Percentiles rank a stretch among this genome's conserved stretches.
These are phyloP conservation scores for Drosophila jambulina DNA, from an alignment of 1,140 invertebrate species.

Conservation along the genomic window DNA sequence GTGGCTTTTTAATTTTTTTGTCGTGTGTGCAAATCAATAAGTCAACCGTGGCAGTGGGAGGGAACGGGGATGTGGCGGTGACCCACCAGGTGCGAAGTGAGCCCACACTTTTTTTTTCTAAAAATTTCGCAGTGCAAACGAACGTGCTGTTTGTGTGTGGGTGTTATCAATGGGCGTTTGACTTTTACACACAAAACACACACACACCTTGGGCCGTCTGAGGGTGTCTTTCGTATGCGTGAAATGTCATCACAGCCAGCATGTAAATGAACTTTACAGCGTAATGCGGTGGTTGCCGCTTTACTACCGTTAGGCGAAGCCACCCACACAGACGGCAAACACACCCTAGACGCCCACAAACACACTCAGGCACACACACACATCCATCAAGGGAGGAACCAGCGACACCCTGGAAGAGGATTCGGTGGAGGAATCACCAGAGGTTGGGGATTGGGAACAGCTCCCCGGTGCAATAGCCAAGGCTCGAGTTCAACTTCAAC, in stretches of 20 bases:
- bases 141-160: conserved; percentile 23
- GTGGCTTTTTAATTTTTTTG: conserved; percentile 61
- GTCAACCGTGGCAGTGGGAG: conserved; percentile 51
- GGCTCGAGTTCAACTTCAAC: conserved; percentile 32
- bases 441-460: conserved; percentile 21
- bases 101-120: conserved; percentile 64
- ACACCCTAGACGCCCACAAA: conserved; percentile 24
- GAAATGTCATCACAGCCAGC: conserved; percentile 77
- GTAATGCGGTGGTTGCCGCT: conserved; percentile 61
- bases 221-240: conserved; percentile 57
- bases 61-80: conserved; percentile 5
- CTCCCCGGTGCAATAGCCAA: conserved; percentile 48
- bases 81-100: conserved; percentile 41
- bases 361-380: conserved; percentile 13
- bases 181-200: conserved; percentile 69
- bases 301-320: conserved; percentile 31
- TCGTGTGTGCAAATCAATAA: conserved; percentile 77
- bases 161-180: conserved; percentile 77
- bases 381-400: conserved; percentile 11
- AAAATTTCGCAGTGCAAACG: conserved; percentile 75
- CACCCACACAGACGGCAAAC: conserved; percentile 49
- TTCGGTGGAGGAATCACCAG: conserved; percentile 10
- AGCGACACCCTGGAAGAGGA: conserved; percentile 49
- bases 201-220: conserved; percentile 27
- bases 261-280: conserved; percentile 84